Base-by-base conservation (phyloP, 2,888 invertebrate genomes). In the Lingula anatina region DNA sequence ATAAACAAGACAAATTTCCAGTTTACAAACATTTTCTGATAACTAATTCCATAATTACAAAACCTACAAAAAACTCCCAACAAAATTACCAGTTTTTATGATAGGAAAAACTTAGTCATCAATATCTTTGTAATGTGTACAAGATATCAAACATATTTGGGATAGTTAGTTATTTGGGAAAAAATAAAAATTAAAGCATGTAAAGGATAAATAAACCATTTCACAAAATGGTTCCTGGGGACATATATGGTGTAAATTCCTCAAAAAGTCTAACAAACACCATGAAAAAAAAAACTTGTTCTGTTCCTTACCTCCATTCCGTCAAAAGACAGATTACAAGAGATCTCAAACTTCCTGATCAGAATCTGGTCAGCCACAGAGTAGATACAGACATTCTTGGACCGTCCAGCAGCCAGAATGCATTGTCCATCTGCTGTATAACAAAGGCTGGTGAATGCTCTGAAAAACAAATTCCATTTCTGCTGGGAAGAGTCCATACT, bases 341-440 rank as follows among this genome's bases (percentile, higher is more conserved):
- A 95, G 54, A 99, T 87, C 70, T 88, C 88, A 75, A 93, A 95
- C 77, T 91, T 95, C 73, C 89, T 92, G 37, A 97, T 77, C 3
- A 99, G 81, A 25, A 97, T 80, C 2, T 85, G 83, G 70, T 94
- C 90, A 26, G 80, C 79, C 0, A 92, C 84, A 70, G 90, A 88
- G 78, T 97, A 99, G 56, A 99, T 86, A 66, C 97, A 99, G 41
- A 99, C 87, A 75, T 89, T 86, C 75, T 94, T 91, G 0, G 95
- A 93, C 68, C 89, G 88, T 0, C 99, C 99, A 5, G 86, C 99
- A 20, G 93, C 95, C 31, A 99, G 77, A 3, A 99, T 78, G 66
- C 86, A 89, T 46, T 85, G 82, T 0, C 97, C 97, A 80, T 99
- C 95, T 0, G 95, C 90, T 0, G 95, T 89, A 73, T 95, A 99